A percentile compares a stretch with the other conserved stretches of the same genome.
These are phyloP conservation scores for Drosophila athabasca DNA, from an alignment of 1,140 invertebrate genomes.

Conservation along the genomic window DNA sequence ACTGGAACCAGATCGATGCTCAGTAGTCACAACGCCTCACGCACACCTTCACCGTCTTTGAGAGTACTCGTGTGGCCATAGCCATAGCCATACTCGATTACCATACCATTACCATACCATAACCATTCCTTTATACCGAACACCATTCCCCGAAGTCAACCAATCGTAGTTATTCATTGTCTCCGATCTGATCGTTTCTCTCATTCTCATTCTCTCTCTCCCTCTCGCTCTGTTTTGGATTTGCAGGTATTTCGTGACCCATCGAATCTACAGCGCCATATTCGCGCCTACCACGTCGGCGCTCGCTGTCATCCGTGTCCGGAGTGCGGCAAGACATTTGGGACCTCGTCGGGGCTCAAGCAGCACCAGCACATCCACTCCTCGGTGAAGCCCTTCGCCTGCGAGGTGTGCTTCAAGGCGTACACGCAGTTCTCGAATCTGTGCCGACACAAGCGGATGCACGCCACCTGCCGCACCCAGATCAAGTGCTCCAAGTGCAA, in stretches of 20 bases:
- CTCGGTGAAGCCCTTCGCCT: constrained; percentile 98
- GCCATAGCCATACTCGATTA: too few species aligned
- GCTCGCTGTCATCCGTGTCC: constrained; percentile 97
- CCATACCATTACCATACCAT: too few species aligned
- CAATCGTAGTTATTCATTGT: constrained; percentile 37
- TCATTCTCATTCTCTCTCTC: too few species aligned
- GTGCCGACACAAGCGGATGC: constrained; percentile 99
- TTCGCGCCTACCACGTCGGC: constrained; percentile 95
- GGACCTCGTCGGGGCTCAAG: constrained; percentile 97
- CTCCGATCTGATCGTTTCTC: constrained; percentile 23
- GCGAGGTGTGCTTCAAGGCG: constrained; percentile 95
- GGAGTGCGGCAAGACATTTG: constrained; percentile 99
- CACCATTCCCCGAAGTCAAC: background rate
- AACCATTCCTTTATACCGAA: background rate
- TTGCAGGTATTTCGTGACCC: constrained; percentile 96
- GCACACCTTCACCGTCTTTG: background rate
- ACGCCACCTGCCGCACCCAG: constrained; percentile 94
- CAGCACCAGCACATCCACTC: constrained; percentile 99
- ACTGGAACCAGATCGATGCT: constrained; percentile 53
- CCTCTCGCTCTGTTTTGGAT: constrained; percentile 31
- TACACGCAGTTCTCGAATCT: constrained; percentile 99
- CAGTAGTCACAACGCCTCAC: too few species aligned
- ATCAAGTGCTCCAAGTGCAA: constrained; percentile 96
- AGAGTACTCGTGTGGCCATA: background rate
- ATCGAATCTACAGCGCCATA: constrained; percentile 97